A percentile compares a stretch with the other conserved stretches of the same genome.
Evolutionary conservation across 2,113 vertebrate species (phyloP).

Genomic region (Oceanodroma tethys): DNA sequence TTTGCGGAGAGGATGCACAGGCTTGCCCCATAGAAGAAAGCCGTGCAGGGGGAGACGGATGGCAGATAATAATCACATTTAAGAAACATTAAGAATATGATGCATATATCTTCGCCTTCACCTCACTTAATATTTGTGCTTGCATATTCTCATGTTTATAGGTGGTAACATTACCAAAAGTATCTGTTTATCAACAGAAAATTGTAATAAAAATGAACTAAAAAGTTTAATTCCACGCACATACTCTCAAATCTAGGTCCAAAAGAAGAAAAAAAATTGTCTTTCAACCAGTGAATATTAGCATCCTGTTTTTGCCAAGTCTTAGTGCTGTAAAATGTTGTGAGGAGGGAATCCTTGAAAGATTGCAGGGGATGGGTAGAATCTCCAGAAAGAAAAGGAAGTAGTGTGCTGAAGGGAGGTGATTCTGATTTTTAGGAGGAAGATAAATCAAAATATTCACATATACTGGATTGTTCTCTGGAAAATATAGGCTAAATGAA

Average conservation of each 20-base stretch:
- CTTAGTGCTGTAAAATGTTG: not conserved
- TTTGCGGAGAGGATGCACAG: not conserved
- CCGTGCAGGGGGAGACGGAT: not conserved
- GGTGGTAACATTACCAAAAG: not conserved
- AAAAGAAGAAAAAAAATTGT: not conserved
- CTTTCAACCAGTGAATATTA: not conserved
- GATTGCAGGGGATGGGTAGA: not conserved
- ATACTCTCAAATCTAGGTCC: not conserved
- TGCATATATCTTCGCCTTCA: not conserved
- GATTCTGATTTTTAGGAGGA: not conserved
- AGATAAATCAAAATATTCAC: not conserved
- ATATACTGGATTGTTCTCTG: not conserved
- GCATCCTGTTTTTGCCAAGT: not conserved
- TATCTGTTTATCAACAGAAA: not conserved
- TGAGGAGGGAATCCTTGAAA: not conserved
- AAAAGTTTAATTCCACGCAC: not conserved
- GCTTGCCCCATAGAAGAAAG: not conserved
- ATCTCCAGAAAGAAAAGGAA: not conserved
- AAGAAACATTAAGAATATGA: not conserved
- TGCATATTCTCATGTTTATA: accelerated
- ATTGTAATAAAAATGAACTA: not conserved
- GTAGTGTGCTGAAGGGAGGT: not conserved
- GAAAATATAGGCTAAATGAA: not conserved
- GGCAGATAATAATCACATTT: not conserved
- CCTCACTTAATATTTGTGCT: not conserved